These are phyloP conservation scores for Tarsius wallacei DNA, from an alignment of 2,797 vertebrate species.

Conservation along the genomic window DNA sequence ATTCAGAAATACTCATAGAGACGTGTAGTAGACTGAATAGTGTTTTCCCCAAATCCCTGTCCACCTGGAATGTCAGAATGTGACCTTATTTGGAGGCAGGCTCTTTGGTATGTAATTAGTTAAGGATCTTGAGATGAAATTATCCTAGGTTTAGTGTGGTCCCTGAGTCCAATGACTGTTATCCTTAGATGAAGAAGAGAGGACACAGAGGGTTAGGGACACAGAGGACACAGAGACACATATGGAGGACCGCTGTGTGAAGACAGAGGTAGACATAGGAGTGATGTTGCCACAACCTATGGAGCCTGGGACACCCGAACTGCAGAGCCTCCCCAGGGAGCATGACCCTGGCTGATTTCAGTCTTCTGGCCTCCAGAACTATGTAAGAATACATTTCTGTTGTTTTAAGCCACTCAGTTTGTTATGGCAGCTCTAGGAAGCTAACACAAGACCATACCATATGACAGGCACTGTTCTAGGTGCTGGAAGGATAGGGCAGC, in stretches of 20 bases:
- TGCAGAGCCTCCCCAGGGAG: background rate
- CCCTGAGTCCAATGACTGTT: background rate
- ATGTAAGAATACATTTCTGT: background rate
- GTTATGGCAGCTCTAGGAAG: background rate
- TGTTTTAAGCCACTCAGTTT: background rate
- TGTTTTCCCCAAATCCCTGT: background rate
- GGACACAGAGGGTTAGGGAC: background rate
- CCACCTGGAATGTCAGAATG: background rate
- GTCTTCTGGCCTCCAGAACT: background rate
- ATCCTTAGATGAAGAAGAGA: background rate
- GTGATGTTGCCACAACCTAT: background rate
- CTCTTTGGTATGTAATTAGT: background rate
- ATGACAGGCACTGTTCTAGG: background rate
- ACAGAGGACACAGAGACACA: background rate
- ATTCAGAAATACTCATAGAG: constrained; percentile 28
- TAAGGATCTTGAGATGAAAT: constrained; percentile 9
- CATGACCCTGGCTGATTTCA: background rate
- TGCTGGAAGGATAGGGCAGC: background rate
- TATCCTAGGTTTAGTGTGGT: background rate
- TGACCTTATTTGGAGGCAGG: constrained; percentile 22
- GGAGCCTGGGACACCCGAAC: background rate
- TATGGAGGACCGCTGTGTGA: background rate
- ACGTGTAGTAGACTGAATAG: background rate
- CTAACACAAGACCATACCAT: background rate
- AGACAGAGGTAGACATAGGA: background rate